These are phyloP conservation scores for Falco cherrug DNA, from an alignment of 2,797 vertebrate species.

Conservation along the genomic window DNA sequence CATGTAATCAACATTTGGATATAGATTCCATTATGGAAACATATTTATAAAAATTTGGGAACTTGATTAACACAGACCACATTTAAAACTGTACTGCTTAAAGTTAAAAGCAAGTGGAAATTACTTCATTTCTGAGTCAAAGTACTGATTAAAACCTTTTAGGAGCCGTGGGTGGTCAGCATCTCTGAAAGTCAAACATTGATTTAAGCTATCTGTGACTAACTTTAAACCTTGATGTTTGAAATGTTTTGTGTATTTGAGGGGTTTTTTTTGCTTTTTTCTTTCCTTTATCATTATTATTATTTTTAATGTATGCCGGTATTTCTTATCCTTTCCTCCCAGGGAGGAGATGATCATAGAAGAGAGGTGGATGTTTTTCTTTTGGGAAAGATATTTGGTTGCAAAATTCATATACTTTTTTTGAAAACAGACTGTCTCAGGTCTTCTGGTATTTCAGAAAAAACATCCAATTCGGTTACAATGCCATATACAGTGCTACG, in stretches of 20 bases:
- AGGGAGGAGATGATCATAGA: not conserved
- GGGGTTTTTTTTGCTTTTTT: not conserved
- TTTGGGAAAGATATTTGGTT: not conserved
- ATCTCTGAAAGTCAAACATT: not conserved
- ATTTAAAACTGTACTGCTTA: not conserved
- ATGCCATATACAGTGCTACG: not conserved
- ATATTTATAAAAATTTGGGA: not conserved
- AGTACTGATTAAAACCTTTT: not conserved
- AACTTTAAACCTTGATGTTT: not conserved
- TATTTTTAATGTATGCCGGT: not conserved
- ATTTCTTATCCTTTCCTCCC: not conserved
- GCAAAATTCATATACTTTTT: not conserved
- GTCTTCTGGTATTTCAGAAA: not conserved
- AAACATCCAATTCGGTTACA: not conserved
- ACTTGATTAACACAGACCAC: not conserved
- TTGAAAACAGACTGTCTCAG: not conserved
- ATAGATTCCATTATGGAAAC: not conserved
- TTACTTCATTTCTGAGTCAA: not conserved
- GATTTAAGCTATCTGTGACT: not conserved
- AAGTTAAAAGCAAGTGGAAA: not conserved
- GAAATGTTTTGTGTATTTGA: not conserved
- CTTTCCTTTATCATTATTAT: not conserved
- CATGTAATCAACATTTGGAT: not conserved
- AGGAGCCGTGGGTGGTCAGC: not conserved
- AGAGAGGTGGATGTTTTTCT: not conserved